Evolutionary conservation across 1,140 invertebrate genomes (phyloP), one percentile per base, ranked within the genome.

Genomic region (Aphidius ervi): DNA sequence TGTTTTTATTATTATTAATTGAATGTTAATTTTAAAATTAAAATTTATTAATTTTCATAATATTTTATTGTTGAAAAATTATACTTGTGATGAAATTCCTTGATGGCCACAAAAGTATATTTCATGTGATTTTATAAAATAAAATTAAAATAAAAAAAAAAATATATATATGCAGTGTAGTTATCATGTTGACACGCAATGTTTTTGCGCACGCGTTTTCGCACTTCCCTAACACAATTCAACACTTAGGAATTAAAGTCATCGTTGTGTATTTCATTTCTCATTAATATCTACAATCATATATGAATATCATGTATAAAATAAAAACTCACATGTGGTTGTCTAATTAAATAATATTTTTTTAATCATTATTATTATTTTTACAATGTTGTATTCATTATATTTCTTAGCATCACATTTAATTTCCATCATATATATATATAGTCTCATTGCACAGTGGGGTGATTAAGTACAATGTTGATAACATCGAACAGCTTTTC

Each of bases 41-140:
- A 16, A 16, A 16, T 16, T 16, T 0, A 16, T 16, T n/a, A 20
- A 48, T 7, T 7, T 20, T 48, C 6, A 9, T 2, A 9, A n/a
- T 48, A n/a, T 5, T 48, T 48, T 48, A n/a, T 48, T 48, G 6
- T 20, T 48, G 6, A 20, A 8, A 45, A 31, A 31, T 2, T 16
- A n/a, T 46, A 46, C 4, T 46, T 46, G 16, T 16, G 45, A 31
- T 31, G 4, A 31, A 31, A n/a, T 16, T 40, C 10, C 70, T 73
- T 72, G 67, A 67, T 70, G 69, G 65, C 63, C 72, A 73, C 72
- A 67, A 70, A 74, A 70, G 52, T n/a, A 16, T 41, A 54, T 8
- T 31, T 23, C 20, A 49, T 45, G 46, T 45, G 56, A 58, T 58
- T 58, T 47, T 58, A 58, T 46, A 20, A 58, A 45, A 58, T 49